phyloP scores from a whole-genome alignment of 53 echinoderm and acorn worm species.

The Hippasteria phrygiana region DNA sequence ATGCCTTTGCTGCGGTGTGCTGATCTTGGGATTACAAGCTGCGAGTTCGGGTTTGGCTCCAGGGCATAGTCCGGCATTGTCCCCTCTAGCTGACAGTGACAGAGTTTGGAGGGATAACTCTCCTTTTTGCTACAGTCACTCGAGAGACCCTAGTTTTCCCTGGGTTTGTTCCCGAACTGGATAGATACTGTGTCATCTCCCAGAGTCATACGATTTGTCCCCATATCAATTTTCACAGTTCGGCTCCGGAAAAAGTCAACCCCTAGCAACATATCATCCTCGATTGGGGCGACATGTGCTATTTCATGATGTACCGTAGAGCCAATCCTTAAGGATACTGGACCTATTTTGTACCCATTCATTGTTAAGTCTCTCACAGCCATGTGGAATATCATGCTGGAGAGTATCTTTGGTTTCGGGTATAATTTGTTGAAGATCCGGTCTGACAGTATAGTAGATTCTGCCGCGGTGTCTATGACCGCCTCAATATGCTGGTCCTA shows the following conservation, averaged over 20 bases:
- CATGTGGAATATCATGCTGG: not conserved
- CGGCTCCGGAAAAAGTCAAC: not conserved
- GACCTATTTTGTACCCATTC: not conserved
- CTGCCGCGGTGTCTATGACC: slow-evolving; percentile 30
- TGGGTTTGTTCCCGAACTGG: slow-evolving; percentile 1
- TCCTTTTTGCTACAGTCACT: slow-evolving; percentile 32
- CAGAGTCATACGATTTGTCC: slow-evolving; percentile 15
- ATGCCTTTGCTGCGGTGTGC: slow-evolving; percentile 7
- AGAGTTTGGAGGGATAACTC: slow-evolving; percentile 35
- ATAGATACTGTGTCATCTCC: slow-evolving; percentile 48
- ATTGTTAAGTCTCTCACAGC: not conserved
- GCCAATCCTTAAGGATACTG: slow-evolving; percentile 1
- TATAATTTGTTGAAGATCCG: not conserved
- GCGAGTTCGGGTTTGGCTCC: not conserved
- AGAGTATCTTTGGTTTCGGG: not conserved
- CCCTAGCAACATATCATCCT: slow-evolving; percentile 18
- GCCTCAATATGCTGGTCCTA: slow-evolving; percentile 14
- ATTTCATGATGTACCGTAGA: not conserved
- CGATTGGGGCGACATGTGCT: not conserved
- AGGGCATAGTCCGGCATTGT: slow-evolving; percentile 2
- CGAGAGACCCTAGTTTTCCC: slow-evolving; percentile 5
- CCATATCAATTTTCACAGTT: slow-evolving; percentile 18
- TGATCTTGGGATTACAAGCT: slow-evolving; percentile 32
- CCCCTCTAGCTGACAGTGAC: slow-evolving; percentile 8
- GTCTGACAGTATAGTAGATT: slow-evolving; percentile 6